Conservation (phyloP, 2,113 vertebrate species). For the Cyanoderma ruficeps region DNA sequence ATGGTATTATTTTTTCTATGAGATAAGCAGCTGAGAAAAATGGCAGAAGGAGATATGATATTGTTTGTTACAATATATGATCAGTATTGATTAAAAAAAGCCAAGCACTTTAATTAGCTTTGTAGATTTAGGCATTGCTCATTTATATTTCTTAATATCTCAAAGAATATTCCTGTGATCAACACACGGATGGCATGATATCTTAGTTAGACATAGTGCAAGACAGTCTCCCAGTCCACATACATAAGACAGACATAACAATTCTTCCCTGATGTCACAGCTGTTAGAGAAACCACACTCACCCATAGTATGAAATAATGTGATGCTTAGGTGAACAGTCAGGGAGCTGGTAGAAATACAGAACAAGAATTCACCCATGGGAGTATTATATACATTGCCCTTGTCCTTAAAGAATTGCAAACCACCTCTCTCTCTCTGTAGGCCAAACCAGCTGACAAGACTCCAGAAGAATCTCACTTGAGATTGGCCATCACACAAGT, state of each 20-base stretch:
- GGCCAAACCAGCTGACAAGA: background rate
- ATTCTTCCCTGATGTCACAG: background rate
- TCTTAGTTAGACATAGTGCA: background rate
- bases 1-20: background rate
- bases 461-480: background rate
- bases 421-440: background rate
- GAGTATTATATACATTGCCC: accelerated
- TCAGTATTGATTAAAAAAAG: background rate
- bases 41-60: background rate
- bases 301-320: background rate
- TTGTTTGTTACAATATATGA: background rate
- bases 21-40: background rate
- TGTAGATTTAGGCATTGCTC: background rate
- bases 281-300: background rate
- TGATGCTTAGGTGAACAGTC: background rate
- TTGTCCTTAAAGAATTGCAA: background rate
- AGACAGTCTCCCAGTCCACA: background rate
- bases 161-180: background rate
- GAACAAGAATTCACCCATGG: background rate
- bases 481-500: background rate
- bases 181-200: background rate
- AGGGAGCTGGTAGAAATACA: background rate
- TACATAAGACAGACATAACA: background rate
- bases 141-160: background rate
- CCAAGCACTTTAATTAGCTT: background rate